Evolutionary conservation across 1,140 invertebrate species (phyloP).

Genomic region (Myzus persicae): DNA sequence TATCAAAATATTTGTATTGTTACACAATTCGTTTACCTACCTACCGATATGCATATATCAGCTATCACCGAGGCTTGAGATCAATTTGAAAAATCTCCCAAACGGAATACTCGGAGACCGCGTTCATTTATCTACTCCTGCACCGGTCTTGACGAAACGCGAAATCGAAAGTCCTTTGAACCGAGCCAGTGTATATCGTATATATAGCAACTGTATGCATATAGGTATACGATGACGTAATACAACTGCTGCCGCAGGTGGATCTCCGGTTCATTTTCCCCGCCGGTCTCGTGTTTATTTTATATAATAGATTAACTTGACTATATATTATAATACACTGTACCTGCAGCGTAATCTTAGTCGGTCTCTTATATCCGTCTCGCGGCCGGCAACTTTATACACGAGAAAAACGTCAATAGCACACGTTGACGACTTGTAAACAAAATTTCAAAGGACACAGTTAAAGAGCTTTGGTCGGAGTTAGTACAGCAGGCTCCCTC

Average conservation of each 20-base stretch:
- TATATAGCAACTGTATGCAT: too few relatives aligned
- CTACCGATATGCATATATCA: too few relatives aligned
- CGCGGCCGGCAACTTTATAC: not conserved
- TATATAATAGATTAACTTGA: conserved; percentile 11
- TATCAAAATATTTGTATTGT: too few relatives aligned
- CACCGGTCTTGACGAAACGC: not conserved
- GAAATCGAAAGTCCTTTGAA: not conserved
- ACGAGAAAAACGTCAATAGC: conserved; percentile 36
- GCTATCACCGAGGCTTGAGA: not conserved
- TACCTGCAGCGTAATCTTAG: not conserved
- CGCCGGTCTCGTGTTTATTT: not conserved
- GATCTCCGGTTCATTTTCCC: not conserved
- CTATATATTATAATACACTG: not conserved
- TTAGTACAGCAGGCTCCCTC: not conserved
- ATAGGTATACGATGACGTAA: not conserved
- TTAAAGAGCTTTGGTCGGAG: conserved; percentile 29
- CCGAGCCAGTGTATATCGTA: too few relatives aligned
- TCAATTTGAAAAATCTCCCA: not conserved
- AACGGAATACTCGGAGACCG: not conserved
- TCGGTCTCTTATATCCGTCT: not conserved
- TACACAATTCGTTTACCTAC: too few relatives aligned
- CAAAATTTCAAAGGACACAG: conserved; percentile 49
- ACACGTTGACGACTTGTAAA: conserved; percentile 35
- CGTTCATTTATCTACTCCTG: too few relatives aligned
- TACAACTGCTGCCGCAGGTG: not conserved